Base-by-base conservation (phyloP, 2,113 vertebrate genomes). In the Tyrannus savana region DNA sequence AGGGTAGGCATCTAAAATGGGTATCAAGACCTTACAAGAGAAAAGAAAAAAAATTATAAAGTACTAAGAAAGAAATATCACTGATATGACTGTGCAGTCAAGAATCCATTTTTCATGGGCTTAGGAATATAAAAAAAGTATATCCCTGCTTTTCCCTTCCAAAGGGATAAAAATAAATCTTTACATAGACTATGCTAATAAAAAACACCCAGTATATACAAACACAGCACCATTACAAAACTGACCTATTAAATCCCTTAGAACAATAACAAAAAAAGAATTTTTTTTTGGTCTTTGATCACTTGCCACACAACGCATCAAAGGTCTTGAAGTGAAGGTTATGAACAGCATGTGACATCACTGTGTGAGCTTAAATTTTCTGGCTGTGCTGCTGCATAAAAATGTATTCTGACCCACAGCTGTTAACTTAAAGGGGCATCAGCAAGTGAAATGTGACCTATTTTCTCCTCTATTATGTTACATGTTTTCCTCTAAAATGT, bases 391-490 rank as follows among this genome's bases (percentile, higher is more conserved):
- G 50, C 76, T n/a, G 30, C 84, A 64, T 33, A 76, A 91, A 90
- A 82, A 52, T 23, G 41, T 71, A 86, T 92, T 91, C 58, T 84
- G 35, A 64, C 31, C 55, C 67, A 93, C 59, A 93, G 79, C 75
- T 63, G 94, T 68, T 92, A 85, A 77, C 42, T 96, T 89, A 78
- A 89, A 73, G 82, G 56, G 60, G 28, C 78, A 92, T 39, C 78
- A 27, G 42, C n/a, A 53, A 71, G 67, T 78, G 69, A 87, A 90
- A 95, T 84, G 49, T 95, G 91, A 95, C 93, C 92, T 93, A 93
- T 63, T 95, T 95, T 96, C 41, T 85, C 24, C 52, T 85, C 84
- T 92, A 28, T 56, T 87, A 41, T 8, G 19, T 68, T 87, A 80
- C 50, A 73, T 88, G 81, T 95, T 95, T 95, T 93, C 52, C 64